Evolutionary conservation across 2,113 vertebrate genomes (phyloP).

Genomic region (human (Homo sapiens)): DNA sequence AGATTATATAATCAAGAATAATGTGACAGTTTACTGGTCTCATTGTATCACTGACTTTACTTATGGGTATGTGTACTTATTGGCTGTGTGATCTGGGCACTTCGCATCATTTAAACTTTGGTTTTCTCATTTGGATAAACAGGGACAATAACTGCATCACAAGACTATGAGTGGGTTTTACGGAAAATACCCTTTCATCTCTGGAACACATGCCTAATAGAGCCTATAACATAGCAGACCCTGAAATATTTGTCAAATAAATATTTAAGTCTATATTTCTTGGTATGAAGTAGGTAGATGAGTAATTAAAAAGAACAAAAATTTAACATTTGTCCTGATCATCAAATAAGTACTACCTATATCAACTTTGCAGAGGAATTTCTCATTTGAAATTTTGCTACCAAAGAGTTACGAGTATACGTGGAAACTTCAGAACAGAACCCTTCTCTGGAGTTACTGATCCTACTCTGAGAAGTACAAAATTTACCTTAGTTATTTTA

Average conservation of each 20-base stretch:
- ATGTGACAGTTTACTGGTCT: not conserved
- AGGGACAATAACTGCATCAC: not conserved
- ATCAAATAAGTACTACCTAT: not conserved
- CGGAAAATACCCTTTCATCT: not conserved
- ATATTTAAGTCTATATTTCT: slow-evolving; percentile 20
- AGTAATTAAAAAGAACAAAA: slow-evolving; percentile 12
- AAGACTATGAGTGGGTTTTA: not conserved
- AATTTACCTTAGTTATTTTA: slow-evolving; percentile 35
- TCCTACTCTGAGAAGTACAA: not conserved
- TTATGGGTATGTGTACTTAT: not conserved
- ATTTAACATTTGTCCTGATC: not conserved
- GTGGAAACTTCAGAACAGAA: not conserved
- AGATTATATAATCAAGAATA: not conserved
- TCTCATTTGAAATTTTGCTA: slow-evolving; percentile 30
- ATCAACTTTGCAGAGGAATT: slow-evolving; percentile 12
- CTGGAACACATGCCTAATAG: not conserved
- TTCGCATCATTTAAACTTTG: slow-evolving; percentile 12
- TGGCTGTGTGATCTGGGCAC: not conserved
- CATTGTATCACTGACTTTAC: not conserved
- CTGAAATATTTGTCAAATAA: slow-evolving; percentile 14
- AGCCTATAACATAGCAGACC: not conserved
- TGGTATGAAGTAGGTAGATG: not conserved
- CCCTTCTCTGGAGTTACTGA: not conserved
- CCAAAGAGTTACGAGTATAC: not conserved
- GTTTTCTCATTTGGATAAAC: slow-evolving; percentile 48